Conservation (phyloP, 2,888 invertebrate species). For the Drosophila prolongata region DNA sequence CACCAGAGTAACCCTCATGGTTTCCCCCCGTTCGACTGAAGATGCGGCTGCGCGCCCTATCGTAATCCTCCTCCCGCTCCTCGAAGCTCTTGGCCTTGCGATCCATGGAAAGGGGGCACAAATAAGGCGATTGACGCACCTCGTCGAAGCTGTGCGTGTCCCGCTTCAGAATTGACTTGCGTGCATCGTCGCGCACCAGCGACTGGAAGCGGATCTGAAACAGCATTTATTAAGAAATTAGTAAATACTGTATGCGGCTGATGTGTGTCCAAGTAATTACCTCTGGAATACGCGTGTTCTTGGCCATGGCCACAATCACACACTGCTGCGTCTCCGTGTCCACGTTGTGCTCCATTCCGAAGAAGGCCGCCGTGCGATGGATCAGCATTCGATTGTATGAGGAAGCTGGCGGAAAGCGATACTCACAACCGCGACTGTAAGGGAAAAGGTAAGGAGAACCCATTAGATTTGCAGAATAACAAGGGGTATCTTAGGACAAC, state of each 20-base stretch:
- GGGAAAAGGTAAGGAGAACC: no score
- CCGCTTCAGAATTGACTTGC: conserved; percentile 93
- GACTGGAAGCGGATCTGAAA: conserved; percentile 88
- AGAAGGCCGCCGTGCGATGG: conserved; percentile 96
- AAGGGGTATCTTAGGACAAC: no score
- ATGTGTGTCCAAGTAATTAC: conserved; percentile 62
- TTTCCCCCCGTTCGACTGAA: conserved; percentile 85
- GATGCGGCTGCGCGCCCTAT: conserved; percentile 93
- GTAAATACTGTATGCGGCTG: neutral
- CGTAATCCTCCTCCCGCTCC: conserved; percentile 95
- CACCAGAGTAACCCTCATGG: conserved; percentile 69
- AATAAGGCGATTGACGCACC: conserved; percentile 85
- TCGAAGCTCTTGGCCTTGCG: conserved; percentile 94
- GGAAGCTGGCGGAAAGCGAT: conserved; percentile 96
- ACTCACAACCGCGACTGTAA: conserved; percentile 88
- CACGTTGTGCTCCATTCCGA: conserved; percentile 97
- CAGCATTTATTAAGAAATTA: conserved; percentile 11
- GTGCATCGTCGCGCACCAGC: conserved; percentile 88
- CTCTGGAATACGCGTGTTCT: conserved; percentile 84
- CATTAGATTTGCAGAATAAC: no score
- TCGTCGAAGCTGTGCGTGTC: conserved; percentile 93
- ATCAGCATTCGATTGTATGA: conserved; percentile 98
- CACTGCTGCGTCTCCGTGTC: conserved; percentile 92
- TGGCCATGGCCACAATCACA: conserved; percentile 93
- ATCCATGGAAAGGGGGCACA: conserved; percentile 87